phyloP scores from a whole-genome alignment of 2,888 invertebrate genomes.

The Caenorhabditis becei region DNA sequence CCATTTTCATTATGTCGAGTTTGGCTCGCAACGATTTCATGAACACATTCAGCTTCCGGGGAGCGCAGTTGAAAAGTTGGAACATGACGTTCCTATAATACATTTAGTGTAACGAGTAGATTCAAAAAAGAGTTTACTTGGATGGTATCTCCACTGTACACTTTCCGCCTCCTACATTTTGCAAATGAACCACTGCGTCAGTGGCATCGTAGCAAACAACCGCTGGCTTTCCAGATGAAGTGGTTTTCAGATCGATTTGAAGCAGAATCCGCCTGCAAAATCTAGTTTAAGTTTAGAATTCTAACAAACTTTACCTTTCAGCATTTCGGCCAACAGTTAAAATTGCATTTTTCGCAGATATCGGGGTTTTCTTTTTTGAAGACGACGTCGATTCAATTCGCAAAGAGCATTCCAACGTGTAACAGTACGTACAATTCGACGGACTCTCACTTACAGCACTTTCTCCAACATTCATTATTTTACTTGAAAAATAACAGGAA shows the following conservation, averaged over 20 bases:
- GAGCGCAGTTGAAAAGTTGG: slow-evolving; percentile 72
- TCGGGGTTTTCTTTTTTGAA: slow-evolving; percentile 48
- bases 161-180: slow-evolving; percentile 63
- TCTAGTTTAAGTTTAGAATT: background rate
- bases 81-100: slow-evolving; percentile 63
- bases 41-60: slow-evolving; percentile 72
- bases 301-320: slow-evolving; percentile 36
- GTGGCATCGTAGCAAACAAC: slow-evolving; percentile 59
- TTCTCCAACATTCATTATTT: slow-evolving; percentile 22
- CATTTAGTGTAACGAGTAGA: background rate
- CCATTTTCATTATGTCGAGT: slow-evolving; percentile 68
- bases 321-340: slow-evolving; percentile 72
- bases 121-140: slow-evolving; percentile 37
- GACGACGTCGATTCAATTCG: slow-evolving; percentile 62
- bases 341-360: slow-evolving; percentile 66
- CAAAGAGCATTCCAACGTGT: slow-evolving; percentile 69
- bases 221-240: slow-evolving; percentile 54
- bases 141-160: slow-evolving; percentile 69
- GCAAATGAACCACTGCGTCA: slow-evolving; percentile 64
- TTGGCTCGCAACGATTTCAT: slow-evolving; percentile 75
- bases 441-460: slow-evolving; percentile 53
- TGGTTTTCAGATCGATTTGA: slow-evolving; percentile 62
- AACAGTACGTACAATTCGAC: slow-evolving; percentile 69
- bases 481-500: background rate
- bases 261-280: slow-evolving; percentile 68